Base-by-base conservation (phyloP, 2,888 invertebrate genomes). In the Urechis unicinctus region DNA sequence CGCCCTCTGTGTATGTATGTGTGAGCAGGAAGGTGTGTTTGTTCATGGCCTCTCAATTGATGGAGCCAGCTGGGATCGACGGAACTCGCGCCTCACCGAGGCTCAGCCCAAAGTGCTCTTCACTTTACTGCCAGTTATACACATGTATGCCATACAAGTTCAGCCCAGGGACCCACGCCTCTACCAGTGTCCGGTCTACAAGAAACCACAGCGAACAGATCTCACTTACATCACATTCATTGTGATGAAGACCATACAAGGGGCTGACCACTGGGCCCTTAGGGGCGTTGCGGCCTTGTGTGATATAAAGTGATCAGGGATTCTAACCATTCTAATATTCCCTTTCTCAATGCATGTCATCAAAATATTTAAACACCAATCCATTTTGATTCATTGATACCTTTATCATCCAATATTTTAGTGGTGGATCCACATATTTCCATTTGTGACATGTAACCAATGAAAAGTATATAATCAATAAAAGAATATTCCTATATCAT, bases 251-350 rank as follows among this genome's bases (percentile, higher is more conserved):
- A 76, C 77, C 87, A 68, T 69, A 63, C 73, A 78, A 63, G 73
- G 73, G 75, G 88, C 95, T 1, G 84, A 91, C 56, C 95, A 95
- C 78, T 96, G 96, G 96, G 89, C 92, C 0, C 80, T 96, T 52
- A 82, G 96, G 64, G 95, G 95, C 3, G 95, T 96, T n/a, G 96
- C 93, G 0, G 81, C 96, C 17, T 83, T 96, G 53, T 96, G 95
- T 79, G 96, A 96, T 81, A 95, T 93, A 65, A 96, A 96, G 81
- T 96, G 84, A 44, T 28, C 36, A 24, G 21, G 21, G 21, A n/a
- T n/a, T n/a, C n/a, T n/a, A n/a, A n/a, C n/a, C n/a, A n/a, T n/a
- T n/a, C n/a, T n/a, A n/a, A n/a, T n/a, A n/a, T n/a, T n/a, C n/a
- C n/a, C n/a, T n/a, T n/a, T n/a, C n/a, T n/a, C n/a, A n/a, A n/a